Conservation (phyloP, 2,888 invertebrate species). For the Schrankia costaestrigalis region DNA sequence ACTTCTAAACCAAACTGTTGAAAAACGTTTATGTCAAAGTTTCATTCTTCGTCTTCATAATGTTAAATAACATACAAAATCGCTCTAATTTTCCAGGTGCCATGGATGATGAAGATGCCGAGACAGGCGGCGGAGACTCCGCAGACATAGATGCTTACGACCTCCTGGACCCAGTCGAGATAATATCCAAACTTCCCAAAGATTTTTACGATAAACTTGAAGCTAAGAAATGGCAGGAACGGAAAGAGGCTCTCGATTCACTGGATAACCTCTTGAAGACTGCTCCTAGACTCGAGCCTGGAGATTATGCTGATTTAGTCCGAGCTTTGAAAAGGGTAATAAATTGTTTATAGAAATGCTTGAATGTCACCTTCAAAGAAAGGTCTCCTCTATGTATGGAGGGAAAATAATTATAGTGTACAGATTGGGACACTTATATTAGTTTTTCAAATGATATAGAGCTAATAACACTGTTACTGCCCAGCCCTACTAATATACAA, state of each 20-base stretch:
- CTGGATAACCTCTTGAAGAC: constrained; percentile 88
- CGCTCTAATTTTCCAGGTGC: constrained; percentile 44
- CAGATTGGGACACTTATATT: no score
- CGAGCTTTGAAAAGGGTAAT: constrained; percentile 91
- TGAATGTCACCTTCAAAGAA: not conserved
- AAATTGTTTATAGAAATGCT: constrained; percentile 10
- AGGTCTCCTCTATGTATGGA: not conserved
- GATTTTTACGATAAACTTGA: constrained; percentile 97
- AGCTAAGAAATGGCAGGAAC: constrained; percentile 97
- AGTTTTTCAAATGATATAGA: no score
- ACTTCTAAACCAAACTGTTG: no score
- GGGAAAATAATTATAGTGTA: no score
- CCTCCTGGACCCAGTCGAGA: constrained; percentile 94
- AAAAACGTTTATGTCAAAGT: no score
- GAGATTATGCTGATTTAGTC: constrained; percentile 95
- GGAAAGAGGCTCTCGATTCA: constrained; percentile 94
- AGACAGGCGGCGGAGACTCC: constrained; percentile 82
- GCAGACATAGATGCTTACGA: constrained; percentile 94
- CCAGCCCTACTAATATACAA: no score
- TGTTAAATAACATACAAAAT: no score
- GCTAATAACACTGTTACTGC: no score
- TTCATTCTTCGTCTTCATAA: no score
- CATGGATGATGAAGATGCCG: constrained; percentile 77
- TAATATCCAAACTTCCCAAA: constrained; percentile 94
- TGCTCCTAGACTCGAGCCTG: constrained; percentile 92